phyloP scores from a whole-genome alignment of 2,113 vertebrate species.

The Pionites leucogaster region DNA sequence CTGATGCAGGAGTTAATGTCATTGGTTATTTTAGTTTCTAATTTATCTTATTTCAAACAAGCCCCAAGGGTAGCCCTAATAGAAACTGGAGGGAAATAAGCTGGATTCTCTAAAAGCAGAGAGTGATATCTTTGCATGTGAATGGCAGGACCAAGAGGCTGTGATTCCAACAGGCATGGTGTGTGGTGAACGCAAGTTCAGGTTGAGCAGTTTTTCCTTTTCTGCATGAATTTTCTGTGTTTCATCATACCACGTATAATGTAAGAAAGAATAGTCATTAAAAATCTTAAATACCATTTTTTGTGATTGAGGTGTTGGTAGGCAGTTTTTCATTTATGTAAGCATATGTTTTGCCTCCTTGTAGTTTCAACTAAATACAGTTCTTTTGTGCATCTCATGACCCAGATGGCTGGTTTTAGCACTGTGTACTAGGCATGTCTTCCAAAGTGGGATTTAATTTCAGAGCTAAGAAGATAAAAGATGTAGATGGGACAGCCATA shows the following conservation, averaged over 20 bases:
- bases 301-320: neutral
- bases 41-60: neutral
- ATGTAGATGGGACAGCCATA: neutral
- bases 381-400: neutral
- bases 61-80: neutral
- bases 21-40: neutral
- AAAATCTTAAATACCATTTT: neutral
- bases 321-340: neutral
- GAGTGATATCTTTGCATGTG: neutral
- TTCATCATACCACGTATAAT: neutral
- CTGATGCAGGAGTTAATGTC: neutral
- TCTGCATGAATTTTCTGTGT: neutral
- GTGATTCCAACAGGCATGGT: neutral
- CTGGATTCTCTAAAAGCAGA: neutral
- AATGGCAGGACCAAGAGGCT: neutral
- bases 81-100: neutral
- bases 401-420: neutral
- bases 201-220: neutral
- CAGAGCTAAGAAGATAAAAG: neutral
- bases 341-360: neutral
- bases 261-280: neutral
- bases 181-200: neutral
- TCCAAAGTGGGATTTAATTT: neutral
- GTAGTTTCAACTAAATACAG: neutral
- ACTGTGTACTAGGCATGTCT: neutral